Percentiles rank a stretch among this genome's conserved stretches.
These are phyloP conservation scores for Agapostemon virescens DNA, from an alignment of 2,888 invertebrate species.

Conservation along the genomic window DNA sequence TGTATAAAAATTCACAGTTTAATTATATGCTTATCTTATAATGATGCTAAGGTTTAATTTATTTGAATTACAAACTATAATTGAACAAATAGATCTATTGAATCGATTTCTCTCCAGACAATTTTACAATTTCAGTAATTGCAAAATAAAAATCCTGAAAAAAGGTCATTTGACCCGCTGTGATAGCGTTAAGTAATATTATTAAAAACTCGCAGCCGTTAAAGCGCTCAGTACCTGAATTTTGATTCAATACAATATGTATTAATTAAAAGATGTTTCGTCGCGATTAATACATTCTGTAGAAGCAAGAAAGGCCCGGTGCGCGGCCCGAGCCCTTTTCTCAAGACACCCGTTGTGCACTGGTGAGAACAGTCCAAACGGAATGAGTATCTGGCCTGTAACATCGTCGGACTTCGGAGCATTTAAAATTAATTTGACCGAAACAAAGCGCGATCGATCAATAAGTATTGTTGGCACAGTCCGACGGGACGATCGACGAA, in stretches of 20 bases:
- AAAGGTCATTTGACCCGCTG: no score
- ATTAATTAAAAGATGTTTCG: neutral
- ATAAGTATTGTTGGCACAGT: conserved; percentile 69
- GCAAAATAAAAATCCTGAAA: no score
- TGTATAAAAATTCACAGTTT: no score
- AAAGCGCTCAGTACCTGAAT: neutral
- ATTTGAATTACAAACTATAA: no score
- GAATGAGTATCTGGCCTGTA: conserved; percentile 58
- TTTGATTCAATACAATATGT: neutral
- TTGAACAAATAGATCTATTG: no score
- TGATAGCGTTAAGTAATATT: no score
- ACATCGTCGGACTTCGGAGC: conserved; percentile 62
- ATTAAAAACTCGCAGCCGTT: no score
- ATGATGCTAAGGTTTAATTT: no score
- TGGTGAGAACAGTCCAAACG: conserved; percentile 64
- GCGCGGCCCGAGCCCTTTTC: neutral
- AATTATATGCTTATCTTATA: no score
- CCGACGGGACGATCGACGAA: conserved; percentile 58
- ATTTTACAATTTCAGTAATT: no score
- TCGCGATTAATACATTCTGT: neutral
- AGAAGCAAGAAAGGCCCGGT: neutral
- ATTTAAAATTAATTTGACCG: conserved; percentile 72
- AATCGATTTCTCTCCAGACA: no score
- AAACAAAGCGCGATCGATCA: conserved; percentile 73
- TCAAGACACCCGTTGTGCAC: conserved; percentile 62